Evolutionary conservation across 2,888 invertebrate genomes (phyloP).

Genomic region (Cataglyphis albicans): DNA sequence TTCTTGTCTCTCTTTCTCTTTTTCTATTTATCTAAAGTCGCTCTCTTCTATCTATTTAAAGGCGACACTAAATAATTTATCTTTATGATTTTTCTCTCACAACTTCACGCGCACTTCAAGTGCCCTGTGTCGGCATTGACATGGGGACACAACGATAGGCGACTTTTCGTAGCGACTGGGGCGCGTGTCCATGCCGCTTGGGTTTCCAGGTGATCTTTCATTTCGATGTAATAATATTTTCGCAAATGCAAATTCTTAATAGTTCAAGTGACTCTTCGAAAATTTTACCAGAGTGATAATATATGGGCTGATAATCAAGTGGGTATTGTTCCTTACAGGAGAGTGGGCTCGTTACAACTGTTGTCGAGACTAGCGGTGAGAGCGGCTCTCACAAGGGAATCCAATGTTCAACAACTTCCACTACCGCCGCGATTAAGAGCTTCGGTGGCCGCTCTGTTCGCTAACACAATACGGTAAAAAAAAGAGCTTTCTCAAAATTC

Average conservation of each 20-base stretch:
- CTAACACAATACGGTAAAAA: slow-evolving; percentile 92
- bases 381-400: slow-evolving; percentile 91
- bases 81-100: slow-evolving; percentile 15
- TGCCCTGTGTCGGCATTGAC: slow-evolving; percentile 96
- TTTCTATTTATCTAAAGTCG: not conserved
- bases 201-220: slow-evolving; percentile 89
- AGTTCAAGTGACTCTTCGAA: not conserved
- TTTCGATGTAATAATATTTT: not conserved
- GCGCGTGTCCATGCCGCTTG: slow-evolving; percentile 97
- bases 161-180: slow-evolving; percentile 97
- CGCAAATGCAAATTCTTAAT: not conserved
- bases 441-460: slow-evolving; percentile 94
- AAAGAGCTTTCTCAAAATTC: not conserved
- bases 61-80: slow-evolving; percentile 16
- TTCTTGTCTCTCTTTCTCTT: not conserved
- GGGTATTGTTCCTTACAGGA: slow-evolving; percentile 85
- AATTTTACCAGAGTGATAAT: not conserved
- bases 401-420: slow-evolving; percentile 92
- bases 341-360: slow-evolving; percentile 96
- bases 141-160: slow-evolving; percentile 99
- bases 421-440: slow-evolving; percentile 95
- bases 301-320: not conserved
- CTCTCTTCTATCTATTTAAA: not conserved
- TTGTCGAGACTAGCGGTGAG: slow-evolving; percentile 94
- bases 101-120: slow-evolving; percentile 86